Percentiles rank a stretch among this genome's conserved stretches.
phyloP scores from a whole-genome alignment of 2,888 invertebrate genomes.

The Criorhina ranunculi region DNA sequence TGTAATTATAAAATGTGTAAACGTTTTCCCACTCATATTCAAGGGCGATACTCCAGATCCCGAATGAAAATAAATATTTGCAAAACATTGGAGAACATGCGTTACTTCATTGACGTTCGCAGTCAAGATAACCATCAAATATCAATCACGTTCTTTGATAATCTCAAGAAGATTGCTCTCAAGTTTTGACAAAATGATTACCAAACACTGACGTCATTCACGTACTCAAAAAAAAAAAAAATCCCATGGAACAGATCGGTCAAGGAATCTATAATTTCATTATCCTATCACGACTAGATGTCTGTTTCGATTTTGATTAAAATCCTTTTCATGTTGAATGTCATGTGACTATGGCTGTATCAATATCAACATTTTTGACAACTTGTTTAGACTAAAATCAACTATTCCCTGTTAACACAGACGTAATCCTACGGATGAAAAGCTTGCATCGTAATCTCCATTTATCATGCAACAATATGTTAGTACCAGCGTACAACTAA shows the following conservation, averaged over 20 bases:
- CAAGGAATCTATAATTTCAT: background rate
- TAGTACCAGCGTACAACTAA: background rate
- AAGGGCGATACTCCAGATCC: constrained; percentile 2
- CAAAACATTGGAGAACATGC: constrained; percentile 17
- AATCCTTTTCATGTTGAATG: background rate
- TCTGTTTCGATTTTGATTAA: background rate
- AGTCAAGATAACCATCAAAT: constrained; percentile 17
- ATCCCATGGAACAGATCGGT: background rate
- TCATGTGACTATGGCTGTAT: background rate
- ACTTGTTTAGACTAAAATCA: background rate
- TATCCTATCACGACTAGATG: background rate
- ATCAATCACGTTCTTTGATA: constrained; percentile 21
- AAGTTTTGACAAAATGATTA: constrained; percentile 1
- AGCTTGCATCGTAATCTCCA: background rate
- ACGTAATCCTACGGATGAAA: no score
- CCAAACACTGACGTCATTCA: constrained; percentile 15
- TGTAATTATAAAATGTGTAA: background rate
- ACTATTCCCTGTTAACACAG: background rate
- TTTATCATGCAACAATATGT: background rate
- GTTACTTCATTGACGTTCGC: constrained; percentile 26
- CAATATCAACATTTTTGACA: background rate
- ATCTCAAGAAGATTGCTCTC: constrained; percentile 21
- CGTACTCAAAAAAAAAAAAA: constrained; percentile 4
- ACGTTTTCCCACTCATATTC: background rate
- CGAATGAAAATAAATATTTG: constrained; percentile 8